Evolutionary conservation across 2,113 vertebrate species (phyloP).

Genomic region (human (Homo sapiens)): GRCh38 chr13:104142501-104143000

Average conservation of each 20-base stretch:
- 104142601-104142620: background rate
- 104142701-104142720: background rate
- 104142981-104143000: background rate
- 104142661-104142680: background rate
- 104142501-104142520: background rate
- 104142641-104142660: background rate
- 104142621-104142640: background rate
- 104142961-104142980: background rate
- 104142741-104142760: background rate
- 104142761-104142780: background rate
- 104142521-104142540: background rate
- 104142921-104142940: background rate
- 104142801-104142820: background rate
- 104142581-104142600: background rate
- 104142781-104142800: background rate
- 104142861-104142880: background rate
- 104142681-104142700: background rate
- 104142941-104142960: background rate
- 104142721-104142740: background rate
- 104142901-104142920: background rate
- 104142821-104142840: background rate
- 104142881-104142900: background rate
- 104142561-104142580: background rate
- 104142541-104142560: fast-evolving
- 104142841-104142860: background rate